Evolutionary conservation across 2,797 vertebrate genomes (phyloP).

Genomic region (Austrolebias charrua): DNA sequence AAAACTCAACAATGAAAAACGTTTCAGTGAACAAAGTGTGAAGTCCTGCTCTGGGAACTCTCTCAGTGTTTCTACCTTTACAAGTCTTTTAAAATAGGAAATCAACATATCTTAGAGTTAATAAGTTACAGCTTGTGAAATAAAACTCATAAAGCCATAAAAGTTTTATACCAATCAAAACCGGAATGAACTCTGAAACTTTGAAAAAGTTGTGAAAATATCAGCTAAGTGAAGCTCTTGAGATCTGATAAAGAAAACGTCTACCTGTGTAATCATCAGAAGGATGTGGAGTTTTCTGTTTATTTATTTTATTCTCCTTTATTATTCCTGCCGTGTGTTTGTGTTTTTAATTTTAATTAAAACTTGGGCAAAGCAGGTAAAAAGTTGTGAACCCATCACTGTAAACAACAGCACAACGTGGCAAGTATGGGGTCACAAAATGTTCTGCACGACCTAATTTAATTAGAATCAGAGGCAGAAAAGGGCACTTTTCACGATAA

Average conservation of each 20-base stretch:
- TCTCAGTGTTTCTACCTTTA: slow-evolving; percentile 19
- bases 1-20: neutral
- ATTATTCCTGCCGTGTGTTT: slow-evolving; percentile 7
- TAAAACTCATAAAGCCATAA: slow-evolving; percentile 45
- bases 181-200: neutral
- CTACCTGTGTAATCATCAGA: neutral
- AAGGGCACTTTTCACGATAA: neutral
- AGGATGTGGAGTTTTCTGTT: neutral
- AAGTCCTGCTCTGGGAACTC: slow-evolving; percentile 17
- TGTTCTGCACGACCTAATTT: slow-evolving; percentile 11
- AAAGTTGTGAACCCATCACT: slow-evolving; percentile 9
- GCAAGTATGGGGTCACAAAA: slow-evolving; percentile 14
- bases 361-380: slow-evolving; percentile 5
- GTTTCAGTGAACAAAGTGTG: slow-evolving; percentile 18
- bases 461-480: slow-evolving; percentile 30
- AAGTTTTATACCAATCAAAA: slow-evolving; percentile 24
- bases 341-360: slow-evolving; percentile 22
- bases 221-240: too few species aligned
- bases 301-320: neutral
- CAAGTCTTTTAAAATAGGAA: slow-evolving; percentile 36
- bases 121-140: slow-evolving; percentile 50
- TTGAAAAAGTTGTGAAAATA: too few species aligned
- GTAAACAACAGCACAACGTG: slow-evolving; percentile 9
- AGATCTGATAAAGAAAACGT: neutral
- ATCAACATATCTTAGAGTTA: slow-evolving; percentile 39